Percentiles rank a stretch among this genome's conserved stretches.
These are phyloP conservation scores for Lophura nycthemera DNA, from an alignment of 2,113 vertebrate species.

Conservation along the genomic window DNA sequence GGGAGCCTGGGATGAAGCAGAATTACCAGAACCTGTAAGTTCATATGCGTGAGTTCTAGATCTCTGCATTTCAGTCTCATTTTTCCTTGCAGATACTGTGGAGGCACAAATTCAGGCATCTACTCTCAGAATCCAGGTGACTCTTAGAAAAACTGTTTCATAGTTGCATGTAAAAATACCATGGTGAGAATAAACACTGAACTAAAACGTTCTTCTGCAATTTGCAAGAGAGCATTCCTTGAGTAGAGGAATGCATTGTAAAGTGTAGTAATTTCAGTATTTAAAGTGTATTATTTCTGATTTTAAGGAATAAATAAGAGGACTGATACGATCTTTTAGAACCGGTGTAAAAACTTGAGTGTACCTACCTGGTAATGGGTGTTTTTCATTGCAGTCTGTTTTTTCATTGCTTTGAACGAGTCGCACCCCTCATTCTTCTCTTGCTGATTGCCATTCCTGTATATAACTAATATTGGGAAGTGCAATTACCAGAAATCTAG, in stretches of 20 bases:
- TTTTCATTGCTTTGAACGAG: neutral
- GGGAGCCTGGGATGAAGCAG: slow-evolving; percentile 85
- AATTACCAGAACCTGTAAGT: slow-evolving; percentile 80
- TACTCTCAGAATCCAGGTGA: neutral
- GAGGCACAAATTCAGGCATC: neutral
- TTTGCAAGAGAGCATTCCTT: neutral
- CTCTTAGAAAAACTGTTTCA: neutral
- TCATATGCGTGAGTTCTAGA: neutral
- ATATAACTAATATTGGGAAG: neutral
- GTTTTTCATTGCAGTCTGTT: neutral
- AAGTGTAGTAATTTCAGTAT: neutral
- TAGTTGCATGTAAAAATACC: neutral
- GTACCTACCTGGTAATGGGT: neutral
- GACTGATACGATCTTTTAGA: neutral
- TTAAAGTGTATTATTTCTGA: neutral
- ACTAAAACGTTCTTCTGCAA: neutral
- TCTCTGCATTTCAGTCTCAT: neutral
- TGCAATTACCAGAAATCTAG: neutral
- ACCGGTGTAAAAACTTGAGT: neutral
- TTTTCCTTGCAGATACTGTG: neutral
- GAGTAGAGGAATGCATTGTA: no score
- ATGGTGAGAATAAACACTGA: neutral
- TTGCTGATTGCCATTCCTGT: neutral
- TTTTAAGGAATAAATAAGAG: neutral
- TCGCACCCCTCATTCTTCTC: neutral